Evolutionary conservation across 2,113 vertebrate species (phyloP).

Genomic region (Propithecus coquereli): DNA sequence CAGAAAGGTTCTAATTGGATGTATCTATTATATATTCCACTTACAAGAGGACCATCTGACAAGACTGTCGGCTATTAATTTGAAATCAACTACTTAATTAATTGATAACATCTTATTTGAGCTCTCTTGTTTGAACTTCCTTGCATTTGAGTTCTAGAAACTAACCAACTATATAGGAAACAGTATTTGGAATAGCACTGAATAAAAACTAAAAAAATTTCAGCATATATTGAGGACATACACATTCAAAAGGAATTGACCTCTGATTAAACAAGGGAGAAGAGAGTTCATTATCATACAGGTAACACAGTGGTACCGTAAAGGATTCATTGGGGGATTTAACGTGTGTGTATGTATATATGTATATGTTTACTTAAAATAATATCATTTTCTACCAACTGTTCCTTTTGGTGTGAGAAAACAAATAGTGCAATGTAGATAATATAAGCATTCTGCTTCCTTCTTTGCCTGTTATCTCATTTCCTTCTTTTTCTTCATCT

Average conservation of each 20-base stretch:
- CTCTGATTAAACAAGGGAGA: background rate
- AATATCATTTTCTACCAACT: background rate
- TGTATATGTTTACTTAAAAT: slow-evolving; percentile 10
- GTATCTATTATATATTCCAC: background rate
- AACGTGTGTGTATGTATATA: background rate
- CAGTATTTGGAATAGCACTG: background rate
- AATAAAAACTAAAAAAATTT: background rate
- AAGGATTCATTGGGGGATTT: background rate
- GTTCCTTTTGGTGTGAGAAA: background rate
- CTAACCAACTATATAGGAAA: background rate
- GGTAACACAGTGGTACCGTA: background rate
- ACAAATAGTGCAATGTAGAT: background rate
- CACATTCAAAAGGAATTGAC: slow-evolving; percentile 20
- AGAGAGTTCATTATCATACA: background rate
- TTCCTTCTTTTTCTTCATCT: background rate
- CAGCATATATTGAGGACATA: background rate
- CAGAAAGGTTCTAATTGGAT: background rate
- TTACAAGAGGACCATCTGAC: background rate
- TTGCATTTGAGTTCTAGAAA: slow-evolving; percentile 20
- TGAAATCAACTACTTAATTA: background rate
- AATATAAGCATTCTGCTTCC: background rate
- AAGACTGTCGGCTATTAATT: slow-evolving; percentile 28
- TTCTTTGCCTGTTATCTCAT: background rate
- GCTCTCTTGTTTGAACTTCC: slow-evolving; percentile 16
- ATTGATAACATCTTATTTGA: background rate